A percentile compares a stretch with the other conserved stretches of the same genome.
phyloP scores from a whole-genome alignment of 2,888 invertebrate genomes.

The Tinea pellionella region DNA sequence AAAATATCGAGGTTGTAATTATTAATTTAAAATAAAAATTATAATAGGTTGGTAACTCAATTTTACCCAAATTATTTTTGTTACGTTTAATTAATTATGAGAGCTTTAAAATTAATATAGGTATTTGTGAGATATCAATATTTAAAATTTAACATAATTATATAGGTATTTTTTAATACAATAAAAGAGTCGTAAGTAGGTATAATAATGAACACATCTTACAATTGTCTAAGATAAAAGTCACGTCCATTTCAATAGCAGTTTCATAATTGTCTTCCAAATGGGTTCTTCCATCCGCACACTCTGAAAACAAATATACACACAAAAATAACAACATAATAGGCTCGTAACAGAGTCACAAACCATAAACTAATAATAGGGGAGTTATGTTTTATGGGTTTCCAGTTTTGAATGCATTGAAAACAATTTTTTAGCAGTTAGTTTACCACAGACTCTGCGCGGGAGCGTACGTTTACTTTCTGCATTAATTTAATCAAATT shows the following conservation, averaged over 20 bases:
- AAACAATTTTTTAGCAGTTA: conserved; percentile 54
- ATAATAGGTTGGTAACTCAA: too few relatives aligned
- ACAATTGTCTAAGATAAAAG: not conserved
- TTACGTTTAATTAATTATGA: too few relatives aligned
- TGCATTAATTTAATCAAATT: conserved; percentile 12
- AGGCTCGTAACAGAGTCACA: conserved; percentile 55
- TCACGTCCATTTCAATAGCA: conserved; percentile 29
- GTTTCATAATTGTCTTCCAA: conserved; percentile 41
- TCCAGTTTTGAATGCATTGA: conserved; percentile 59
- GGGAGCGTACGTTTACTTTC: conserved; percentile 38
- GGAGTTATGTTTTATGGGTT: conserved; percentile 66
- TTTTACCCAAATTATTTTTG: too few relatives aligned
- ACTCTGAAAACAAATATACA: conserved; percentile 63
- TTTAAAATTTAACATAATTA: too few relatives aligned
- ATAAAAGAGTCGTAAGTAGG: not conserved
- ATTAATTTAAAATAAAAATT: too few relatives aligned
- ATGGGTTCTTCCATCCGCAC: conserved; percentile 40
- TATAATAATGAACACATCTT: not conserved
- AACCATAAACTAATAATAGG: conserved; percentile 68
- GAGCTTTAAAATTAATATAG: too few relatives aligned
- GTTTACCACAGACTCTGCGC: conserved; percentile 36
- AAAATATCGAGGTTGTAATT: too few relatives aligned
- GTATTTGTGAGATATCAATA: too few relatives aligned
- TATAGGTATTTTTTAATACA: too few relatives aligned
- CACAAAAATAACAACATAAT: conserved; percentile 61